A percentile compares a stretch with the other conserved stretches of the same genome.
Conservation (phyloP, 2,797 vertebrate genomes). For the Tangara arthus region DNA sequence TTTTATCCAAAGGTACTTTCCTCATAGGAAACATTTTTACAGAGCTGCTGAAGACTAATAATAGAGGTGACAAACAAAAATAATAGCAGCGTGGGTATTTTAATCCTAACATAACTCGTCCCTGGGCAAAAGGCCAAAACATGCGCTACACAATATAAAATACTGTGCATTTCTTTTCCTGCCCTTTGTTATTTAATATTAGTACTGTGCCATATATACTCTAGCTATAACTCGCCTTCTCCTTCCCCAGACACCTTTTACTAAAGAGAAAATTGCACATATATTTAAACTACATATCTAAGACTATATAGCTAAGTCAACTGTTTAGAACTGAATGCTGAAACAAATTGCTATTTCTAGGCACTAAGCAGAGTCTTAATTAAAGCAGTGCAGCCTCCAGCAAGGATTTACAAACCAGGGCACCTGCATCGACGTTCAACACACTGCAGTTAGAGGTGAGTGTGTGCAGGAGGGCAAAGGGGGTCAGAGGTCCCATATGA, state of each 20-base stretch:
- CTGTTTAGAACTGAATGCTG: not conserved
- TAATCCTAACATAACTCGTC: not conserved
- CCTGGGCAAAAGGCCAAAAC: not conserved
- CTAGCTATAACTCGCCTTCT: not conserved
- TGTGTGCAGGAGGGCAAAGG: accelerated
- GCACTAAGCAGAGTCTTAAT: not conserved
- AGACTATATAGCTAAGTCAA: not conserved
- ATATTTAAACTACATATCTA: not conserved
- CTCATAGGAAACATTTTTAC: not conserved
- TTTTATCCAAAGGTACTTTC: not conserved
- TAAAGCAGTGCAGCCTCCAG: not conserved
- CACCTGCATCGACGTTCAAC: accelerated
- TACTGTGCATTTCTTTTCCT: not conserved
- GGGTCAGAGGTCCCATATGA: accelerated
- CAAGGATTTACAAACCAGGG: not conserved
- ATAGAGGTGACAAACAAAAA: not conserved
- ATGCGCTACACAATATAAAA: not conserved
- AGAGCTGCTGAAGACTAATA: not conserved
- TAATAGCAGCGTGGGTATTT: not conserved
- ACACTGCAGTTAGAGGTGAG: too few species aligned
- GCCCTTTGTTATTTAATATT: not conserved
- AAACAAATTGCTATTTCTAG: not conserved
- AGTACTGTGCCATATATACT: not conserved
- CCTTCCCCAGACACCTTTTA: not conserved
- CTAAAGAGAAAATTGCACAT: not conserved